Evolutionary conservation across 2,113 vertebrate genomes (phyloP).

Genomic region (Psammodynastes pulverulentus): DNA sequence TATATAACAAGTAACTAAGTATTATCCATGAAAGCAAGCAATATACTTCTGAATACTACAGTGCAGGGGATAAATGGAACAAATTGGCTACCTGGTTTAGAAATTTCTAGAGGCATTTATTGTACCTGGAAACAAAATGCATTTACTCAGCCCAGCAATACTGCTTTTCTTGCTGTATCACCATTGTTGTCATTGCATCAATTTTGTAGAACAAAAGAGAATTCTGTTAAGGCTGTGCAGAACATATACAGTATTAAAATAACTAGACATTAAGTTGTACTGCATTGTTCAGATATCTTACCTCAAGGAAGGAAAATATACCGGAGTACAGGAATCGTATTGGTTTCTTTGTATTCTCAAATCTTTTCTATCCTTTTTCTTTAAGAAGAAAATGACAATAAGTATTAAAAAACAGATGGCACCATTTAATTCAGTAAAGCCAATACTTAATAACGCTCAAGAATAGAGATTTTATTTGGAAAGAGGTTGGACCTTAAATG

Average conservation of each 20-base stretch:
- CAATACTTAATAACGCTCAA: background rate
- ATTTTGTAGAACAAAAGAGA: background rate
- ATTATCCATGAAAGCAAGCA: background rate
- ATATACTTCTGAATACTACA: background rate
- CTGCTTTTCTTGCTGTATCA: background rate
- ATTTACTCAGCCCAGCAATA: background rate
- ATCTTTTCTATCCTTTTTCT: background rate
- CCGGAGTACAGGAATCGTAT: background rate
- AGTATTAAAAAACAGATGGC: background rate
- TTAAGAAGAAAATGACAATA: background rate
- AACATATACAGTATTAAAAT: background rate
- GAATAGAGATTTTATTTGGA: background rate
- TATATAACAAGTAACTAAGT: background rate
- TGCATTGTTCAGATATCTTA: background rate
- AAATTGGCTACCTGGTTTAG: background rate
- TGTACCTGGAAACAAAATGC: background rate
- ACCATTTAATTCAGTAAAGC: background rate
- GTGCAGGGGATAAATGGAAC: background rate
- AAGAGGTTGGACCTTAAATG: background rate
- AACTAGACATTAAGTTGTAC: background rate
- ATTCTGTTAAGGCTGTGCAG: background rate
- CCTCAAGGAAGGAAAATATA: background rate
- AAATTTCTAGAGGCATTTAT: background rate
- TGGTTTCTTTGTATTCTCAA: background rate
- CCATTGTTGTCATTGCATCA: background rate